A percentile compares a stretch with the other conserved stretches of the same genome.
Conservation (phyloP, 2,797 vertebrate species). For the Schizothorax lantsangensis region DNA sequence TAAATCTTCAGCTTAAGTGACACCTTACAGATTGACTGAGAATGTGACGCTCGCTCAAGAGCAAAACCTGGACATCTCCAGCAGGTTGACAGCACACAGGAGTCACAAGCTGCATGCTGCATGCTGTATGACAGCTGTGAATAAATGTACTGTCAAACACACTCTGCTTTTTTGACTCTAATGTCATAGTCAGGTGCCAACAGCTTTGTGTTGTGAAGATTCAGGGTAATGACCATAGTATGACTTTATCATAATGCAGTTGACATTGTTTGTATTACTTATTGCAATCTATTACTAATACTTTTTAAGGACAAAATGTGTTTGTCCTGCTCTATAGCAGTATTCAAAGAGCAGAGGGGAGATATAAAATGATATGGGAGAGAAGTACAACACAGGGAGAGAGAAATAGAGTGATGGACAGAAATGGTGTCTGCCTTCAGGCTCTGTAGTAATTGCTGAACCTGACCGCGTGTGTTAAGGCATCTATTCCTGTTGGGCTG, state of each 20-base stretch:
- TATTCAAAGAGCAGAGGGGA: background rate
- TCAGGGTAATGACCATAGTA: background rate
- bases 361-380: constrained; percentile 4
- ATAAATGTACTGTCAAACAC: constrained; percentile 21
- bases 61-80: constrained; percentile 7
- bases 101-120: constrained; percentile 10
- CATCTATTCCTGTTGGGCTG: constrained; percentile 59
- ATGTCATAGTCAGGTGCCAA: constrained; percentile 23
- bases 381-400: constrained; percentile 21
- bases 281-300: background rate
- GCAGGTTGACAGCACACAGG: constrained; percentile 29
- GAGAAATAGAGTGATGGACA: constrained; percentile 53
- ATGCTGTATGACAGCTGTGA: constrained; percentile 30
- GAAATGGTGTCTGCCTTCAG: constrained; percentile 55
- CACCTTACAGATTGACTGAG: constrained; percentile 16
- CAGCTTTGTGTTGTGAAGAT: constrained; percentile 5
- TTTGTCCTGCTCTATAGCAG: background rate
- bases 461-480: constrained; percentile 70
- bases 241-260: background rate
- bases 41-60: constrained; percentile 1
- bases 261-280: background rate
- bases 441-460: constrained; percentile 83
- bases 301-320: background rate
- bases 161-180: constrained; percentile 11
- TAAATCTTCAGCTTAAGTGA: constrained; percentile 11